A percentile compares a stretch with the other conserved stretches of the same genome.
Conservation (phyloP, 2,113 vertebrate species). For the Myodes glareolus region DNA sequence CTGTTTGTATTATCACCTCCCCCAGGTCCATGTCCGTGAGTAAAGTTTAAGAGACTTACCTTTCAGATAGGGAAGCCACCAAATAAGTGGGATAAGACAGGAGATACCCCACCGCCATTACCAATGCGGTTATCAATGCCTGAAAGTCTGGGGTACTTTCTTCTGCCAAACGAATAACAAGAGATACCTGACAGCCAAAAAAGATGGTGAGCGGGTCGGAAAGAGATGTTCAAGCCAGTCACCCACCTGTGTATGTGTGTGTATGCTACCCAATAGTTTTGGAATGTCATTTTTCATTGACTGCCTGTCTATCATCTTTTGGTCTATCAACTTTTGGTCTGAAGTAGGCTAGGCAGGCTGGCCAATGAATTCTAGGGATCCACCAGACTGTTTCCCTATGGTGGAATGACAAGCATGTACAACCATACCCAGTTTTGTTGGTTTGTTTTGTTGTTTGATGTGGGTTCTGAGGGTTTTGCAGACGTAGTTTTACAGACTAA, state of each 20-base stretch:
- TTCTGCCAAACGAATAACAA: neutral
- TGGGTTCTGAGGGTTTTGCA: neutral
- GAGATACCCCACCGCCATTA: neutral
- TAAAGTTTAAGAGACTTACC: slow-evolving; percentile 18
- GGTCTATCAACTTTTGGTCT: neutral
- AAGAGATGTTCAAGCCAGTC: neutral
- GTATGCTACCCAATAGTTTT: neutral
- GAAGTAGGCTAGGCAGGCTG: neutral
- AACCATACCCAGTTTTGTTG: neutral
- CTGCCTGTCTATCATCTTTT: neutral
- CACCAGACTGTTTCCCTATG: no score
- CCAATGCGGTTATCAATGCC: neutral
- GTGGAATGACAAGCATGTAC: neutral
- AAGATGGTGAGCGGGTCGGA: neutral
- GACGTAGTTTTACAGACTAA: neutral
- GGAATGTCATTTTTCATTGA: neutral
- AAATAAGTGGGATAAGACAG: neutral
- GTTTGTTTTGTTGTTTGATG: neutral
- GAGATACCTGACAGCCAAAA: neutral
- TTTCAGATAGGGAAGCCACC: neutral
- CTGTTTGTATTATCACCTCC: neutral
- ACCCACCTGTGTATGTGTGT: neutral
- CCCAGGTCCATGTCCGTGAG: slow-evolving; percentile 5
- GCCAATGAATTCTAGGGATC: neutral
- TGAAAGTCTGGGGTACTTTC: neutral